A percentile compares a stretch with the other conserved stretches of the same genome.
Evolutionary conservation across 2,797 vertebrate genomes (phyloP).

Genomic region (Euphonia xanthogaster): DNA sequence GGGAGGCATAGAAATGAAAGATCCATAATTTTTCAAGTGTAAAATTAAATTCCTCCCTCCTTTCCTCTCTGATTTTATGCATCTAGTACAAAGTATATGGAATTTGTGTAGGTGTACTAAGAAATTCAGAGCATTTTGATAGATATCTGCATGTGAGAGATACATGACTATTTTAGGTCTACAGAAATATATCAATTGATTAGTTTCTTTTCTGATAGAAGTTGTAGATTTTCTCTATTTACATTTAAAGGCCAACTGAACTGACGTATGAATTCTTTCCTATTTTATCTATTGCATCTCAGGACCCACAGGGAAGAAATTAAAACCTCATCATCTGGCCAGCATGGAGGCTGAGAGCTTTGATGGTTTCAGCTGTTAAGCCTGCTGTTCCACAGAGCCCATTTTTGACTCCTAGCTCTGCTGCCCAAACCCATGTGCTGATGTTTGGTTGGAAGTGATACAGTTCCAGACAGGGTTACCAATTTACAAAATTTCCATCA

Average conservation of each 20-base stretch:
- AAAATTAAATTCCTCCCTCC: constrained; percentile 18
- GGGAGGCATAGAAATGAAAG: background rate
- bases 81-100: background rate
- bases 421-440: constrained; percentile 3
- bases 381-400: background rate
- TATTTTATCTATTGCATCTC: background rate
- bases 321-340: constrained; percentile 64
- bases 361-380: constrained; percentile 50
- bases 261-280: background rate
- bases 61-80: background rate
- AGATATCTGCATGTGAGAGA: background rate
- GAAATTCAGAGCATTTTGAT: background rate
- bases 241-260: constrained; percentile 15
- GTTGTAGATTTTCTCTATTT: background rate
- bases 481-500: constrained; percentile 18
- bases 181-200: background rate
- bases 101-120: background rate
- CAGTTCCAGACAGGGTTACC: background rate
- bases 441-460: background rate
- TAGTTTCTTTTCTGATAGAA: background rate
- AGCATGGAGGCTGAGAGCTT: constrained; percentile 25
- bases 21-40: constrained; percentile 6
- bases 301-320: constrained; percentile 52
- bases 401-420: constrained; percentile 5
- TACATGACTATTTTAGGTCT: background rate